Evolutionary conservation across 2,888 invertebrate species (phyloP), one percentile per base, ranked within the genome.

Genomic region (Colostygia pectinataria): DNA sequence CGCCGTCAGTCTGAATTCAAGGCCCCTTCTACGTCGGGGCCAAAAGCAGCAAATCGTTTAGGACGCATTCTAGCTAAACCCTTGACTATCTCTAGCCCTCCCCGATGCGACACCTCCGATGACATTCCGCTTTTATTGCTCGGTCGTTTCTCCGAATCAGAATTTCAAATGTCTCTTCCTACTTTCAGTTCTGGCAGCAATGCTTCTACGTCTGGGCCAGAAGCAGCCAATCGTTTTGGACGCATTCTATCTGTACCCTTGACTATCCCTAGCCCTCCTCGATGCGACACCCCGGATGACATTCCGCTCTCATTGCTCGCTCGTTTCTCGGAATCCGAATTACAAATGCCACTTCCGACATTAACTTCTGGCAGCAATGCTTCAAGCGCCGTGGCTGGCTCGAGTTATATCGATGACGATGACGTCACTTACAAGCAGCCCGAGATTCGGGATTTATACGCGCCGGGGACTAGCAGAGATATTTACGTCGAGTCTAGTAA

Each of bases 251-350:
- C 43, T n/a, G 29, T 8, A 7, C 24, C 47, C 6, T n/a, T 31
- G 23, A 10, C 5, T 12, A 43, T 39, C 20, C 7, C 14, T 27
- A 25, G 43, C 15, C 39, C 43, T 9, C 24, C 39, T 0, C 39
- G 25, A 24, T 31, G 31, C 10, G 44, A 40, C 2, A 36, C 38
- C 9, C 34, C 50, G 8, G 45, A 51, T 24, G 45, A 45, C 31
- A 4, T 40, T 2, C 50, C 50, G 6, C 39, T 45, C 2, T 29
- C 50, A 6, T 32, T 27, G 20, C 37, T 42, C 15, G 9, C 9
- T 12, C 12, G n/a, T 15, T 36, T 27, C 24, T 27, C n/a, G n/a
- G n/a, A n/a, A n/a, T n/a, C 12, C 12, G 2, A 14, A 9, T 27
- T 36, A 9, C 1, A 36, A 2, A 0, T 42, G 37, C 36, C 36